A percentile compares a stretch with the other conserved stretches of the same genome.
phyloP scores from a whole-genome alignment of 2,113 vertebrate genomes.

The Dicerorhinus sumatrensis region DNA sequence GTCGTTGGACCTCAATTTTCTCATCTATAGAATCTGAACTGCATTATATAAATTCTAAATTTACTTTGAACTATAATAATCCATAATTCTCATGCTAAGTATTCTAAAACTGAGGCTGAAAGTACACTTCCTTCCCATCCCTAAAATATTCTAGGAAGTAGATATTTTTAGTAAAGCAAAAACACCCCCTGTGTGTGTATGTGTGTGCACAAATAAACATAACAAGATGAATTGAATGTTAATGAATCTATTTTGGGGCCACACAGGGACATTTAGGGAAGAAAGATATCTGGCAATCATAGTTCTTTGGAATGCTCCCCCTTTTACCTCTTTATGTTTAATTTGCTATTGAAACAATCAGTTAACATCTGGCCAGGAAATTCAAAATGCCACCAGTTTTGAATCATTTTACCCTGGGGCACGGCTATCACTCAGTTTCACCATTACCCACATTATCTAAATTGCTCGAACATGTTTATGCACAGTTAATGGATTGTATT shows the following conservation, averaged over 20 bases:
- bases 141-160: background rate
- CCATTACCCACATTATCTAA: conserved; percentile 78
- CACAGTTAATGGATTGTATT: conserved; percentile 82
- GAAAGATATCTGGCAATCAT: background rate
- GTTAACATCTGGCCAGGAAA: conserved; percentile 76
- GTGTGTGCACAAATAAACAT: background rate
- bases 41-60: background rate
- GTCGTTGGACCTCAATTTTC: background rate
- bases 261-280: background rate
- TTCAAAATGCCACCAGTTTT: conserved; percentile 75
- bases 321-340: conserved; percentile 55
- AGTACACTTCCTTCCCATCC: background rate
- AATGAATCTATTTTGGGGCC: background rate
- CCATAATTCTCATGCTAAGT: background rate
- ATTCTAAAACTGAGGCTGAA: background rate
- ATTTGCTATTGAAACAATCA: conserved; percentile 75
- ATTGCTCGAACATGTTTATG: conserved; percentile 83
- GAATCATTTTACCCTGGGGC: conserved; percentile 77
- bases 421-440: conserved; percentile 58
- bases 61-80: background rate
- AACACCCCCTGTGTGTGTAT: background rate
- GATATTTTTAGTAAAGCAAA: conserved; percentile 6
- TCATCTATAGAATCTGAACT: background rate
- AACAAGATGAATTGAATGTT: background rate
- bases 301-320: background rate